Percentiles rank a stretch among this genome's conserved stretches.
Conservation (phyloP, 2,113 vertebrate genomes). For the Piprites chloris region DNA sequence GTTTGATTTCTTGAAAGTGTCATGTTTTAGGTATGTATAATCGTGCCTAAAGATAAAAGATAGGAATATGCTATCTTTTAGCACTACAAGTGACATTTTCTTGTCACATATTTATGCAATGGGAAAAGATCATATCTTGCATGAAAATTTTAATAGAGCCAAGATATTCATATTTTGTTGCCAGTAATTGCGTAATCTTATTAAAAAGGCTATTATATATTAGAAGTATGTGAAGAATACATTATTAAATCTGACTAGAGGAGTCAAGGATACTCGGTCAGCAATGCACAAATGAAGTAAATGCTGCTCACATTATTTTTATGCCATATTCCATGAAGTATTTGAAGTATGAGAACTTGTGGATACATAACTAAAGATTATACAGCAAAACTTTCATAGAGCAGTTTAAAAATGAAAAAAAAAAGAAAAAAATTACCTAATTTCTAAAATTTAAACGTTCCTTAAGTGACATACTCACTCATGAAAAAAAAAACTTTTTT, state of each 20-base stretch:
- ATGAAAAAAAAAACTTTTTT: neutral
- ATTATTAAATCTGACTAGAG: neutral
- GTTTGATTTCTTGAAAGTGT: neutral
- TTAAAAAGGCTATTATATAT: neutral
- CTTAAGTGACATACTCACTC: fast-evolving
- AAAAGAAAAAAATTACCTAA: neutral
- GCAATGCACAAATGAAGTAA: neutral
- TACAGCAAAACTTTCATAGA: neutral
- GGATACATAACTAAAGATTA: neutral
- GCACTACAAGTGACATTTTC: neutral
- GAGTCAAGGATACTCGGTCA: neutral
- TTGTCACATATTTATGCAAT: neutral
- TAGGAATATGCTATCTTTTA: neutral
- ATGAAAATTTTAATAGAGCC: neutral
- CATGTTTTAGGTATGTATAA: neutral
- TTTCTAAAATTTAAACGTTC: neutral
- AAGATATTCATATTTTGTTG: neutral
- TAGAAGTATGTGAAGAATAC: neutral
- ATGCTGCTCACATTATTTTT: neutral
- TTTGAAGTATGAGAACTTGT: neutral
- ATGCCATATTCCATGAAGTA: neutral
- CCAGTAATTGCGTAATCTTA: neutral
- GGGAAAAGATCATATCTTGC: neutral
- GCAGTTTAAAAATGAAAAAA: neutral
- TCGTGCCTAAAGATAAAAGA: neutral